Base-by-base conservation (phyloP, 2,888 invertebrate species). In the Drosophila parthenogenetica region DNA sequence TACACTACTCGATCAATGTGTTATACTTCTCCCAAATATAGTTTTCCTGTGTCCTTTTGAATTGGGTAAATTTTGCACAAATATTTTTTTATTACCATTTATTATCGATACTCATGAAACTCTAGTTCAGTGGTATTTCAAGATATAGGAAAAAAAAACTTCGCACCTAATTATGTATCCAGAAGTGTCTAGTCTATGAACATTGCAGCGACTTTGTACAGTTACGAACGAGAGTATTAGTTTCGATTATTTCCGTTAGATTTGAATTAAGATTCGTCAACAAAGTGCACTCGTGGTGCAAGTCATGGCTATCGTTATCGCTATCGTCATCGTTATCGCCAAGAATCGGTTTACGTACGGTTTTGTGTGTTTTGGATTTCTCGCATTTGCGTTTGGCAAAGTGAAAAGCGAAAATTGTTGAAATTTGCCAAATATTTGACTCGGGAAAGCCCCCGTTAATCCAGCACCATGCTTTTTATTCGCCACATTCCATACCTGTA, bases 381-480 rank as follows among this genome's bases (percentile, higher is more conserved):
- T 25, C 22, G 55, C 35, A 35, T 35, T 35, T 11, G 7, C 19
- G 39, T 61, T 53, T 46, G 54, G 13, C 37, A 59, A 57, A 40
- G 58, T 35, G 57, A 60, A 68, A 53, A 40, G 58, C 32, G 59
- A 60, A 73, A 68, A 73, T 78, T 65, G 62, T 65, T 57, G 74
- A 39, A 65, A 73, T 73, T 78, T 54, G 42, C 37, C 55, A 54
- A 69, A 69, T 59, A 54, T 73, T 67, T 61, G 67, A 50, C n/a
- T 10, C 16, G 29, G 25, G 16, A 13, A 29, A 35, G 48, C 16
- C 22, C 11, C 11, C n/a, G 19, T 5, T 14, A n/a, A 10, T 32
- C 14, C 43, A 19, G 49, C 25, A 2, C n/a, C 35, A 14, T 22
- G 11, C 16, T 39, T 29, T 29, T 29, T 2, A 29, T 29, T 29